These are phyloP conservation scores for Melanophora roralis DNA, from an alignment of 2,888 invertebrate genomes.

Conservation along the genomic window DNA sequence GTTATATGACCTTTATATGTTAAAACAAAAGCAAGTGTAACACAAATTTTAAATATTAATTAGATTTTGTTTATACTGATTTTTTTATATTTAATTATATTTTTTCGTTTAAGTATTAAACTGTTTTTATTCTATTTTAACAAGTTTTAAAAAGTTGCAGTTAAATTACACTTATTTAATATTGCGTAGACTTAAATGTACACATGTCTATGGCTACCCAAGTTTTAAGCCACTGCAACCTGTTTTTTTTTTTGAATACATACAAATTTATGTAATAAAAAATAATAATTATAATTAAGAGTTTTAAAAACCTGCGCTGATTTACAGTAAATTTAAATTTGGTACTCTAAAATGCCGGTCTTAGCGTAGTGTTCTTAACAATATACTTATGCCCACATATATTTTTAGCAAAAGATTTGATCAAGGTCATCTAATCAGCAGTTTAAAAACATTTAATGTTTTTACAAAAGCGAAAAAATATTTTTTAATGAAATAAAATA, in stretches of 20 bases:
- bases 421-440: neutral
- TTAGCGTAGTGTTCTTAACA: neutral
- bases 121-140: neutral
- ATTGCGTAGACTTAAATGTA: conserved; percentile 15
- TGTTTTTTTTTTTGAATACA: no score
- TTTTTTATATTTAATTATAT: neutral
- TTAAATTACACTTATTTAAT: conserved; percentile 65
- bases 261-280: no score
- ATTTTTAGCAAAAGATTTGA: neutral
- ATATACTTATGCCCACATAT: neutral
- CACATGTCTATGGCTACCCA: neutral
- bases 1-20: conserved; percentile 59
- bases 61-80: neutral
- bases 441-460: neutral
- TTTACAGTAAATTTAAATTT: no score
- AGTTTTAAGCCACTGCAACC: conserved; percentile 24
- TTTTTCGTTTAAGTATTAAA: neutral
- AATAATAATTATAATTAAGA: no score
- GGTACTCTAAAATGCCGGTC: no score
- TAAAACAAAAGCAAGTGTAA: conserved; percentile 10
- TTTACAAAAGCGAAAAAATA: no score
- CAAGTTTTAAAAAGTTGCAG: conserved; percentile 31
- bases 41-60: conserved; percentile 9
- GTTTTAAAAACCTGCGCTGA: no score
- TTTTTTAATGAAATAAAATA: no score